Percentiles rank a stretch among this genome's conserved stretches.
These are phyloP conservation scores for Beaufortia kweichowensis DNA, from an alignment of 2,113 vertebrate genomes.

Conservation along the genomic window DNA sequence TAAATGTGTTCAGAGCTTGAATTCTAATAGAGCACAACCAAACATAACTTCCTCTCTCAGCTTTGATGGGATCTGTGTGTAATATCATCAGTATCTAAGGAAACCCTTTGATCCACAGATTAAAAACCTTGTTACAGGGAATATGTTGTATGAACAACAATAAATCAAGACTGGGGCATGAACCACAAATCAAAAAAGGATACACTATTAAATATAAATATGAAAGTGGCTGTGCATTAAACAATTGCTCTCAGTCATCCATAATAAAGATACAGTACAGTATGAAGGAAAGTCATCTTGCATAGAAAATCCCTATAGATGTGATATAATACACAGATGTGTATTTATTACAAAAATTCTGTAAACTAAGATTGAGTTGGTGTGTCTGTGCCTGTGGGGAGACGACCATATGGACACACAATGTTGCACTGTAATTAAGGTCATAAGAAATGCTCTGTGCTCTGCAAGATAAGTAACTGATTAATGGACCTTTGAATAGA, in stretches of 20 bases:
- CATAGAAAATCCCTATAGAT: neutral
- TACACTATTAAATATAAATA: neutral
- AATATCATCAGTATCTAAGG: conserved; percentile 17
- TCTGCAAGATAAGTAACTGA: conserved; percentile 25
- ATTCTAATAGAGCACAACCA: conserved; percentile 32
- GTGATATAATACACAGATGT: neutral
- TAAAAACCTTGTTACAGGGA: conserved; percentile 20
- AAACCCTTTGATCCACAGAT: conserved; percentile 36
- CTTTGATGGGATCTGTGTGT: conserved; percentile 33
- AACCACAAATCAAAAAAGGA: neutral
- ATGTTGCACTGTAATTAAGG: conserved; percentile 31
- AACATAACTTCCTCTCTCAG: neutral
- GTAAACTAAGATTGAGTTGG: neutral
- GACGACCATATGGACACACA: conserved; percentile 19
- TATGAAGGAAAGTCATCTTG: neutral
- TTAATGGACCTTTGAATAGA: conserved; percentile 28
- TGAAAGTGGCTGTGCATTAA: neutral
- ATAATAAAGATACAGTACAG: neutral
- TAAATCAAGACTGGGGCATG: neutral
- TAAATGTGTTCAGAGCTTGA: conserved; percentile 17
- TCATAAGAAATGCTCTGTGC: conserved; percentile 1
- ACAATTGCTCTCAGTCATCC: neutral
- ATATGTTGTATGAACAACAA: neutral
- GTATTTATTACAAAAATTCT: neutral
- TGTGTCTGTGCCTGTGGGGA: neutral